Base-by-base conservation (phyloP, 1,140 invertebrate species). In the Drosophila nasuta region DNA sequence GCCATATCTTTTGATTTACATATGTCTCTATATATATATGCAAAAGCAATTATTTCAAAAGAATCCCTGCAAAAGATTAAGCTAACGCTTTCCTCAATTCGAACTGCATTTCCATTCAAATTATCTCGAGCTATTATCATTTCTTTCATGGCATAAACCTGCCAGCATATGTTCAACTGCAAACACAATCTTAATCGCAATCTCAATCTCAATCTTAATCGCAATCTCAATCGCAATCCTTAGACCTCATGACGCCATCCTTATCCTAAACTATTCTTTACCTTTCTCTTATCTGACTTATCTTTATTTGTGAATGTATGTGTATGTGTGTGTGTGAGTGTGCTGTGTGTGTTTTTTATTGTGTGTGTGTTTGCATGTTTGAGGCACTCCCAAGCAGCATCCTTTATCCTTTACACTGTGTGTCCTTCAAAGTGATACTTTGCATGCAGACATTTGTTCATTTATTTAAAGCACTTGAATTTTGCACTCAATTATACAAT, bases 261-360 rank as follows among this genome's bases (percentile, higher is more conserved):
- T 33, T 62, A 25, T 62, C 54, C 35, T 41, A 3, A 41, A 41
- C 54, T 41, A 57, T 25, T 57, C 35, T 57, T 4, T 57, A 41
- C n/a, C 15, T 41, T 13, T 41, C 5, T 64, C 17, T 25, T 64
- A 35, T 54, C 46, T 43, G n/a, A 38, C 67, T 65, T 59, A 46
- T 38, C 30, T 48, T 13, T 65, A 25, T 20, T 28, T 62, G 20
- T 52, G 13, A 30, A 48, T 71, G 45, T 78, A 6, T 66, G 35
- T 71, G 45, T 78, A 6, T 66, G 35, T 17, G 15, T 81, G 28
- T 28, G 28, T 54, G 38, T 76, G 60, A 33, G 58, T 75, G 67
- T 63, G 63, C 60, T 86, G 67, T 86, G 71, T 86, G 71, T 69
- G 49, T 83, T 28, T 41, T 65, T 25, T 75, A 49, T 13, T 46